A percentile compares a stretch with the other conserved stretches of the same genome.
Evolutionary conservation across 2,113 vertebrate species (phyloP).

Genomic region (Perca flavescens): DNA sequence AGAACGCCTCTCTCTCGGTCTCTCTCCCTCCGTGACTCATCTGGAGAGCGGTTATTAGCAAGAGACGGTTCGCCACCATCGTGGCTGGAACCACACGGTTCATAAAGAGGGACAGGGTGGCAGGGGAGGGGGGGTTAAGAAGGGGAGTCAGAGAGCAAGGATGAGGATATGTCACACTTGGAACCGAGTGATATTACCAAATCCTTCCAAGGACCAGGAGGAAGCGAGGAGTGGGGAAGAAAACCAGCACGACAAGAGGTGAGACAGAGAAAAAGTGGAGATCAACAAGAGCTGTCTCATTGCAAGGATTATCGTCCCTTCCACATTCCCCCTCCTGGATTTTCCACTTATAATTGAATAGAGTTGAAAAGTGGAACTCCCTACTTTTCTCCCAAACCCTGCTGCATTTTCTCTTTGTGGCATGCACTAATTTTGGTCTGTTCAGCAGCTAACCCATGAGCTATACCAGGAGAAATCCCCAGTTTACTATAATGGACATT

Average conservation of each 20-base stretch:
- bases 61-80: constrained; percentile 82
- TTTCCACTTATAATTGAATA: constrained; percentile 56
- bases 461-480: constrained; percentile 44
- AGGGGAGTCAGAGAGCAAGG: constrained; percentile 17
- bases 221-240: constrained; percentile 47
- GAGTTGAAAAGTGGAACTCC: constrained; percentile 45
- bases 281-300: constrained; percentile 47
- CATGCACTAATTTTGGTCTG: constrained; percentile 51
- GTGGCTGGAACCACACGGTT: constrained; percentile 78
- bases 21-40: constrained; percentile 68
- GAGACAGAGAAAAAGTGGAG: constrained; percentile 38
- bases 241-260: constrained; percentile 53
- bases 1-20: constrained; percentile 53
- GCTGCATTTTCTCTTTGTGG: constrained; percentile 23
- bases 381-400: constrained; percentile 26
- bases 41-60: constrained; percentile 79
- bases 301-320: constrained; percentile 26
- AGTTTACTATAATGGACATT: constrained; percentile 55
- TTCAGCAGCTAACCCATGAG: constrained; percentile 40
- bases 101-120: constrained; percentile 59
- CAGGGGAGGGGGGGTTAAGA: constrained; percentile 35
- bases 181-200: constrained; percentile 77
- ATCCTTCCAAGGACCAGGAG: constrained; percentile 72
- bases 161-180: constrained; percentile 80
- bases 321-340: constrained; percentile 32